Evolutionary conservation across 2,888 invertebrate genomes (phyloP).

Genomic region (Pelosia muscerda): DNA sequence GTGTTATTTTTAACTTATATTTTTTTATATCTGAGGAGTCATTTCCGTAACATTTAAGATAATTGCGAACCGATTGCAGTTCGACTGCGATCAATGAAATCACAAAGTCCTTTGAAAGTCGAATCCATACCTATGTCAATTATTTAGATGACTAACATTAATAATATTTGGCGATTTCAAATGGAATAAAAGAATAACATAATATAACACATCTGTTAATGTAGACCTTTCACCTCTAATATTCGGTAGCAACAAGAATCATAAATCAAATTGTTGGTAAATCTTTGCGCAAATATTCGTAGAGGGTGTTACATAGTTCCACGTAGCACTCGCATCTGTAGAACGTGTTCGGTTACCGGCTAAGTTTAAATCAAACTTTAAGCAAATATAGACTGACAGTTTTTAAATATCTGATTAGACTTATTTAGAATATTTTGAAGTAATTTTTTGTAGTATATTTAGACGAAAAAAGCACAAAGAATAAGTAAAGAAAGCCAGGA

Average conservation of each 20-base stretch:
- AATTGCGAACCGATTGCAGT: too few species aligned
- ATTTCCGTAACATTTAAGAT: too few species aligned
- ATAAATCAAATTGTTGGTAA: constrained; percentile 46
- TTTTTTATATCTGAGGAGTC: too few species aligned
- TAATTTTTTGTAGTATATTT: too few species aligned
- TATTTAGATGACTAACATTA: neutral
- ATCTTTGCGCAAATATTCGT: constrained; percentile 49
- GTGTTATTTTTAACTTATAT: too few species aligned
- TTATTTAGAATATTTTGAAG: neutral
- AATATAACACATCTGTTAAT: neutral
- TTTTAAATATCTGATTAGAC: neutral
- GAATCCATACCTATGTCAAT: too few species aligned
- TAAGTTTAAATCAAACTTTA: neutral
- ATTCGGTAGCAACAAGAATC: constrained; percentile 26
- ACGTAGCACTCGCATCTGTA: neutral
- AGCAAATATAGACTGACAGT: neutral
- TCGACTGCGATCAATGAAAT: too few species aligned
- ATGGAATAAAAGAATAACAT: neutral
- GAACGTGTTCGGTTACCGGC: neutral
- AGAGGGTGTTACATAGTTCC: constrained; percentile 24
- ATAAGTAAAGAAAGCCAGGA: neutral
- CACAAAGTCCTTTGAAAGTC: too few species aligned
- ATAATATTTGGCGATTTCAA: neutral
- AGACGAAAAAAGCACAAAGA: too few species aligned
- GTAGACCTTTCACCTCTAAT: neutral